Evolutionary conservation across 2,888 invertebrate species (phyloP), one percentile per base, ranked within the genome.

Genomic region (Ectemnius cavifrons): DNA sequence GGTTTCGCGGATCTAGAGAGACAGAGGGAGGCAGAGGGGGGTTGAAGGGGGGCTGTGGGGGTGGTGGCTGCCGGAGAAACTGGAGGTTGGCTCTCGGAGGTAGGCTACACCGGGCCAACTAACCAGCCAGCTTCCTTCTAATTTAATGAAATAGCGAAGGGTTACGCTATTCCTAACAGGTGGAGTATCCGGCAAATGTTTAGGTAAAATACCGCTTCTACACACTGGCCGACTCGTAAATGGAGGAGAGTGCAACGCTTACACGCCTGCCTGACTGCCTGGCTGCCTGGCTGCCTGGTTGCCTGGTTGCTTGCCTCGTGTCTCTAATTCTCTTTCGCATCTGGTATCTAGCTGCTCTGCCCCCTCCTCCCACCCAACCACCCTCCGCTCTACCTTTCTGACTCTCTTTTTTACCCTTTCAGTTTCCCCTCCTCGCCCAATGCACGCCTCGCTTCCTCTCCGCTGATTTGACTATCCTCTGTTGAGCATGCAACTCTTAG

Each of bases 141-240:
- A 89, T 89, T 89, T 89, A 89, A 90, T 90, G 89, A 90, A 90
- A 89, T 88, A 88, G 88, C 88, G 84, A 87, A 86, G 88, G 88
- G 88, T 88, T 89, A 88, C 86, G 84, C 81, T 85, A 16, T 16
- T 16, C 77, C 86, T 84, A 77, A 80, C 86, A 85, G 84, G 83
- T 84, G 83, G 85, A 86, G 83, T 81, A 75, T 80, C 80, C 81
- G 83, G 85, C 85, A 88, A 89, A 89, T 89, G 89, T 88, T 89
- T 88, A 85, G 85, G 84, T 83, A 85, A 84, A 87, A 83, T 84
- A 84, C 80, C 82, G 80, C 58, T 23, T 23, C 23, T 62, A 62
- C 70, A 77, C 73, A 67, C 76, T 67, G 72, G 73, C 64, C 70
- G 52, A 69, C 67, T 59, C 69, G 73, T 70, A 65, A 75, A 72